Percentiles rank a stretch among this genome's conserved stretches.
Evolutionary conservation across 1,140 invertebrate species (phyloP).

Genomic region (Ooceraea biroi): DNA sequence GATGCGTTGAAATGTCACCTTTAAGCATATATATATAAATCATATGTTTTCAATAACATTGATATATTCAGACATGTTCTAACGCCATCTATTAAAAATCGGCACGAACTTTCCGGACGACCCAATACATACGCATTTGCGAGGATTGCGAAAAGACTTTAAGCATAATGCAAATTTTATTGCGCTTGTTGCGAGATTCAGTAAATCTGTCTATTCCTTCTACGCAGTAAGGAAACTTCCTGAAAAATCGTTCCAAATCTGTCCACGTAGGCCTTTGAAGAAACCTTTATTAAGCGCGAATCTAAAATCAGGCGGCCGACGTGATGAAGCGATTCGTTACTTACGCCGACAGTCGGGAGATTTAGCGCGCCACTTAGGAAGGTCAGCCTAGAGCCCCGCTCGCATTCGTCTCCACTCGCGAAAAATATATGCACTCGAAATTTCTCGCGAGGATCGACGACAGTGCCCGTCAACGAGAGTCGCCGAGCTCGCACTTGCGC

Average conservation of each 20-base stretch:
- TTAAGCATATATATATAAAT: too few species aligned
- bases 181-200: neutral
- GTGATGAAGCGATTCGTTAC: conserved; percentile 2
- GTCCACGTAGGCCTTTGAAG: neutral
- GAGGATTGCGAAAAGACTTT: neutral
- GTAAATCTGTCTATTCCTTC: neutral
- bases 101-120: too few species aligned
- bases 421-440: conserved; percentile 13
- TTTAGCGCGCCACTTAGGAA: conserved; percentile 2
- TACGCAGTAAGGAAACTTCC: neutral
- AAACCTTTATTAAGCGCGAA: neutral
- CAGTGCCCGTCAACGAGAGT: neutral
- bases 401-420: conserved; percentile 10
- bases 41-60: too few species aligned
- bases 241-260: neutral
- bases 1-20: too few species aligned
- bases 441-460: neutral
- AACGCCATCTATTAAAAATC: too few species aligned
- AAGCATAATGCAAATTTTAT: neutral
- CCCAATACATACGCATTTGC: too few species aligned
- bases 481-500: neutral
- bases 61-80: too few species aligned
- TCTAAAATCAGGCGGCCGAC: neutral
- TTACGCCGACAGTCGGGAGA: neutral
- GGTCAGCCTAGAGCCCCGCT: neutral